Conservation (phyloP, 2,113 vertebrate species). For the Rhynchomys soricoides region DNA sequence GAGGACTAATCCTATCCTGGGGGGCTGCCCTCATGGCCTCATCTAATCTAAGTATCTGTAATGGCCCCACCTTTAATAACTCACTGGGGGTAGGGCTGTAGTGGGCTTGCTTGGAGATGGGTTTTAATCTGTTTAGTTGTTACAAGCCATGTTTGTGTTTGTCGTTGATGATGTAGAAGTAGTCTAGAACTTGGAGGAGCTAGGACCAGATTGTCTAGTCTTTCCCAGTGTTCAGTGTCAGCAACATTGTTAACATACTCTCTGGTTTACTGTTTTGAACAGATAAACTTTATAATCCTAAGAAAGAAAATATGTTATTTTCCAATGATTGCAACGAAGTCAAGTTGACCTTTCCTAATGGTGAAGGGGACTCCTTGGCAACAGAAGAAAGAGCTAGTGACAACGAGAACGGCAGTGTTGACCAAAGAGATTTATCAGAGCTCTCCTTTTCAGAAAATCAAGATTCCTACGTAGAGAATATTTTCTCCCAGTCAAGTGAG, state of each 20-base stretch:
- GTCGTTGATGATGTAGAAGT: neutral
- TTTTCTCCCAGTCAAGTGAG: neutral
- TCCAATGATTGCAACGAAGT: constrained; percentile 36
- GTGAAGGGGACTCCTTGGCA: neutral
- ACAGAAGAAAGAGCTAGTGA: constrained; percentile 44
- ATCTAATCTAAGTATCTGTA: neutral
- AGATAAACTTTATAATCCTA: constrained; percentile 57
- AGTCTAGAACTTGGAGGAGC: neutral
- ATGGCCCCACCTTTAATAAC: neutral
- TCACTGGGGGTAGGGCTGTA: neutral
- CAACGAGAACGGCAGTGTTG: neutral
- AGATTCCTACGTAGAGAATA: neutral
- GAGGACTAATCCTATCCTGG: neutral
- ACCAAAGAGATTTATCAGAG: neutral
- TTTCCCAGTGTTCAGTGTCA: constrained; percentile 24
- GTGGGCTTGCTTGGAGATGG: neutral
- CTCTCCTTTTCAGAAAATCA: neutral
- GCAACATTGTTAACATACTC: constrained; percentile 36
- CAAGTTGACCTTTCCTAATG: constrained; percentile 4
- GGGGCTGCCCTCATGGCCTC: neutral
- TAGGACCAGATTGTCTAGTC: neutral
- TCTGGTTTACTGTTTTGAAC: constrained; percentile 38
- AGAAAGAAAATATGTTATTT: constrained; percentile 26
- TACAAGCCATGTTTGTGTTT: neutral
- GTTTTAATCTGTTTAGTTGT: neutral